Conservation (phyloP, 64 coral and sea anemone genomes). For the Cladopsammia gracilis region DNA sequence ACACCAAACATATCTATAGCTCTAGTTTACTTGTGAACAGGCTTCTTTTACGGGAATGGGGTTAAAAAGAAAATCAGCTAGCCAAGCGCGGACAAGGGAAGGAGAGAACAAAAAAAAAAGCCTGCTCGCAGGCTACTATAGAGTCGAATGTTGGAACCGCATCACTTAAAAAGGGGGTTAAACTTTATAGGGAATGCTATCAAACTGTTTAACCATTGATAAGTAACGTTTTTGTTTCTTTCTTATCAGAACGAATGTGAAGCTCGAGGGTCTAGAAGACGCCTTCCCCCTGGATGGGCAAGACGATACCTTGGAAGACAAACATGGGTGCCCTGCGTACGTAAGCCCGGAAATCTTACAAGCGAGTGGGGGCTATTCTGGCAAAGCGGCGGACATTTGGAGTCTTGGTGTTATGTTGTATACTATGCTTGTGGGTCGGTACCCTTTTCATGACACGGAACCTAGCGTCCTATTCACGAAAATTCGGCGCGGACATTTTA, state of each 20-base stretch:
- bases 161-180: too few species aligned
- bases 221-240: neutral
- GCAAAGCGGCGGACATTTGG: slow-evolving; percentile 98
- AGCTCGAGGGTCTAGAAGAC: slow-evolving; percentile 96
- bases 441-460: slow-evolving; percentile 98
- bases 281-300: slow-evolving; percentile 88
- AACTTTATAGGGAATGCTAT: too few species aligned
- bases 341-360: slow-evolving; percentile 98
- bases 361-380: slow-evolving; percentile 89
- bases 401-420: slow-evolving; percentile 98
- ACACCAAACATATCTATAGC: too few species aligned
- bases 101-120: too few species aligned
- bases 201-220: too few species aligned
- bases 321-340: slow-evolving; percentile 97
- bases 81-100: too few species aligned
- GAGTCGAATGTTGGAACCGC: too few species aligned
- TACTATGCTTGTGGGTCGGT: slow-evolving; percentile 96
- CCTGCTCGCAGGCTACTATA: too few species aligned
- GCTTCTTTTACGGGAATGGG: too few species aligned
- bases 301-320: slow-evolving; percentile 96
- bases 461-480: slow-evolving; percentile 96
- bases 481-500: slow-evolving; percentile 93
- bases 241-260: slow-evolving; percentile 82
- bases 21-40: too few species aligned
- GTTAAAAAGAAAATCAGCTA: too few species aligned